Conservation (phyloP, 2,888 invertebrate genomes). For the Gastracanthus pulcherrimus region DNA sequence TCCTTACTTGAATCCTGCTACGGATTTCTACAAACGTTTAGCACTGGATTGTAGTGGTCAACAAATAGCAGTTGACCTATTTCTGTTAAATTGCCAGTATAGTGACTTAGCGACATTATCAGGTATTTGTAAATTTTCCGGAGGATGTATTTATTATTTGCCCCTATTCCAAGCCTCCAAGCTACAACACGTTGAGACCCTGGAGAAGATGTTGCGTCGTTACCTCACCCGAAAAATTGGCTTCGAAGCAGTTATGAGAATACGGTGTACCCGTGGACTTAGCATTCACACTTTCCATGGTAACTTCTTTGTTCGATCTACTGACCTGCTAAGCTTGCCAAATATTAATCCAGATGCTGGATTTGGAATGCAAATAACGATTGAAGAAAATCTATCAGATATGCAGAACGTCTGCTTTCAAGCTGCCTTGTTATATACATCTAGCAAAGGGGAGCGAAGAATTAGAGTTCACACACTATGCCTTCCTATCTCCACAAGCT, state of each 20-base stretch:
- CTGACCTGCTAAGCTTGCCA: conserved; percentile 95
- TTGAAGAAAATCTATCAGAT: conserved; percentile 94
- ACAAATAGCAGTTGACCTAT: conserved; percentile 97
- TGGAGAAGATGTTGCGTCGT: conserved; percentile 88
- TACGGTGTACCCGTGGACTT: conserved; percentile 95
- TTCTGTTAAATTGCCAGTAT: conserved; percentile 95
- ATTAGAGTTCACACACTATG: conserved; percentile 99
- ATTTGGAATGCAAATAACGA: conserved; percentile 98
- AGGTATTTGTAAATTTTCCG: conserved; percentile 96
- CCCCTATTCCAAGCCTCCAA: conserved; percentile 90
- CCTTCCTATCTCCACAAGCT: conserved; percentile 90
- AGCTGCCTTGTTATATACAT: conserved; percentile 97
- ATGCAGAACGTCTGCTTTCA: conserved; percentile 96
- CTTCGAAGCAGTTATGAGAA: conserved; percentile 98
- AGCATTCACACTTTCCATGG: conserved; percentile 99
- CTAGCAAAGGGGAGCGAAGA: conserved; percentile 95
- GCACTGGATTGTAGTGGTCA: conserved; percentile 98
- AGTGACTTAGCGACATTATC: conserved; percentile 94
- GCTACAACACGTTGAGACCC: conserved; percentile 84
- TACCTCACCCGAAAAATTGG: conserved; percentile 98
- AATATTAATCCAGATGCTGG: conserved; percentile 99
- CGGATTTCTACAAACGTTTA: conserved; percentile 97
- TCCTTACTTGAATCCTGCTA: conserved; percentile 93
- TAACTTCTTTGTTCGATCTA: conserved; percentile 99
- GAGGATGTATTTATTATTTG: conserved; percentile 94